Evolutionary conservation across 1,140 invertebrate species (phyloP).

Genomic region (Aradophagus sp.): DNA sequence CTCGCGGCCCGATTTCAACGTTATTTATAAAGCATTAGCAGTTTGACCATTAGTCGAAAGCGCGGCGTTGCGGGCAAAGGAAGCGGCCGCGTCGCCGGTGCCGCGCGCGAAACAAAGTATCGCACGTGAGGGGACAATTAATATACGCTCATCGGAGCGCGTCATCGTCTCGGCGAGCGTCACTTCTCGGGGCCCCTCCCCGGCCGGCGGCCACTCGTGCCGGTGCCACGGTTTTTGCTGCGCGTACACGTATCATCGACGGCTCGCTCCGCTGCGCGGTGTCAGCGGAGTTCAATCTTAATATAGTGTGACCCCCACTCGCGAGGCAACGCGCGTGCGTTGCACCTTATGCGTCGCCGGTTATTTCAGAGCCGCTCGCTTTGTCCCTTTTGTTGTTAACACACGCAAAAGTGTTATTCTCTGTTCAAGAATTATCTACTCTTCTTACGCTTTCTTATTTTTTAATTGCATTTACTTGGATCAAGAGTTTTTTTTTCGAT

Average conservation of each 20-base stretch:
- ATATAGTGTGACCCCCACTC: constrained; percentile 75
- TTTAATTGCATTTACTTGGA: too few species aligned
- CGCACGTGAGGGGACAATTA: constrained; percentile 41
- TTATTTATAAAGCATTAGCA: too few species aligned
- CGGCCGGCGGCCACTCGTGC: constrained; percentile 3
- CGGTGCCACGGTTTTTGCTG: constrained; percentile 9
- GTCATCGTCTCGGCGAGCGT: constrained; percentile 44
- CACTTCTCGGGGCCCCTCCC: constrained; percentile 16
- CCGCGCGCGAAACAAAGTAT: constrained; percentile 24
- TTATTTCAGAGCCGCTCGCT: constrained; percentile 70
- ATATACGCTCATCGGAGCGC: constrained; percentile 43
- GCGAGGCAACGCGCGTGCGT: constrained; percentile 68
- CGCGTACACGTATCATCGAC: constrained; percentile 53
- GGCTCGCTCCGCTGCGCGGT: constrained; percentile 59
- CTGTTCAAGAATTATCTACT: too few species aligned
- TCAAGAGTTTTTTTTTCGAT: too few species aligned
- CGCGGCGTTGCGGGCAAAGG: background rate
- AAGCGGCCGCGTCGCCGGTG: background rate
- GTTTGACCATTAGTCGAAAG: too few species aligned
- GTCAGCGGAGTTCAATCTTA: constrained; percentile 76
- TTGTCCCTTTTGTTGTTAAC: constrained; percentile 30
- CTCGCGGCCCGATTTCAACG: too few species aligned
- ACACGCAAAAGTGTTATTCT: too few species aligned
- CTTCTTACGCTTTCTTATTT: too few species aligned
- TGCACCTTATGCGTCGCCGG: constrained; percentile 69